phyloP scores from a whole-genome alignment of 2,113 vertebrate species.

The Ramphastos sulfuratus region DNA sequence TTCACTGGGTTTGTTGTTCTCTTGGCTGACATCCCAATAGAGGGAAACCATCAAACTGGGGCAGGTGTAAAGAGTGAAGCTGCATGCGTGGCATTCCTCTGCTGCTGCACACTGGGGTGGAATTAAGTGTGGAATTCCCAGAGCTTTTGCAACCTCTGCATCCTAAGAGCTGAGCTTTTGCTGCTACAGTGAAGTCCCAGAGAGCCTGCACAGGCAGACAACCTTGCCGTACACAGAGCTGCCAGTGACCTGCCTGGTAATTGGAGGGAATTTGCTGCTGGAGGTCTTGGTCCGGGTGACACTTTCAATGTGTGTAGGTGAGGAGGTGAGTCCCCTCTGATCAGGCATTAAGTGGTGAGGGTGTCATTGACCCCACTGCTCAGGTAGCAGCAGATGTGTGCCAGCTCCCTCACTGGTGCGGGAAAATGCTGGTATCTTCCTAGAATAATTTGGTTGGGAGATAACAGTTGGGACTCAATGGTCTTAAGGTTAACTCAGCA shows the following conservation, averaged over 20 bases:
- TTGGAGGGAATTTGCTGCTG: neutral
- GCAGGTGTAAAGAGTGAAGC: neutral
- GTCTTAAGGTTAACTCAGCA: neutral
- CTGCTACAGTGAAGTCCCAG: accelerated
- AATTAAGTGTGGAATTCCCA: neutral
- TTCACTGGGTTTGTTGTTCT: accelerated
- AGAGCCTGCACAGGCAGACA: neutral
- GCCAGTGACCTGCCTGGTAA: neutral
- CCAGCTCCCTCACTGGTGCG: neutral
- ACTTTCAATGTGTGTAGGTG: accelerated
- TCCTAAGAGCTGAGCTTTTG: neutral
- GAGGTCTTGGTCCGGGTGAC: accelerated
- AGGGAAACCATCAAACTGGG: neutral
- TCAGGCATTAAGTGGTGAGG: accelerated
- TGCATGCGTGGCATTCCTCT: accelerated
- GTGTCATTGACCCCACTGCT: accelerated
- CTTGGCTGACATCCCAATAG: neutral
- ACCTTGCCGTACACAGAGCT: neutral
- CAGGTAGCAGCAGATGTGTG: neutral
- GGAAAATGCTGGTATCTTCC: neutral
- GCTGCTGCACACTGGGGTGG: accelerated
- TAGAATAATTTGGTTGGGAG: neutral
- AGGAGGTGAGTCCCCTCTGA: neutral
- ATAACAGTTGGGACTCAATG: too few relatives aligned
- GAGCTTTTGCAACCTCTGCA: neutral